Evolutionary conservation across 2,888 invertebrate genomes (phyloP).

Genomic region (Acrocyrtus sp.): DNA sequence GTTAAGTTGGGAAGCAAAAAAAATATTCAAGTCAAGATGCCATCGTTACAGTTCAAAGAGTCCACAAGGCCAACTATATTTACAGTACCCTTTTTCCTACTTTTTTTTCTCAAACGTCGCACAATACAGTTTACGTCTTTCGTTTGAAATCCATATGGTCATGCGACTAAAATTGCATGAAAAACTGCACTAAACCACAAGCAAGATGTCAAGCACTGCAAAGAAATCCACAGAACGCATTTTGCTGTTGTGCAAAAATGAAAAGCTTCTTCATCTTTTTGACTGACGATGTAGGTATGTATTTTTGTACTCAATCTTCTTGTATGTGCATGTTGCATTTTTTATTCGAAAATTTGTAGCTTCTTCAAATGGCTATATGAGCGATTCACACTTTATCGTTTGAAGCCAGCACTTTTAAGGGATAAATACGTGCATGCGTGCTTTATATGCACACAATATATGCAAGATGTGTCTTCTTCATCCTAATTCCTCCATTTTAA

Average conservation of each 20-base stretch:
- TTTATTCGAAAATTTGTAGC: too few relatives aligned
- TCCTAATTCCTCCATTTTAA: constrained; percentile 5
- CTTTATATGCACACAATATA: not conserved
- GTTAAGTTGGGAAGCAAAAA: constrained; percentile 13
- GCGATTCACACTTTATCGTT: too few relatives aligned
- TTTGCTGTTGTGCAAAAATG: constrained; percentile 9
- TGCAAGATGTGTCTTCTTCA: constrained; percentile 3
- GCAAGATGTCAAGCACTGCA: constrained; percentile 23
- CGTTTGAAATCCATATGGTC: constrained; percentile 38
- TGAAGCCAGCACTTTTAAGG: too few relatives aligned
- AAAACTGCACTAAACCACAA: constrained; percentile 46
- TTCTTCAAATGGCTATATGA: too few relatives aligned
- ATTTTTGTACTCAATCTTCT: too few relatives aligned
- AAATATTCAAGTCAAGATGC: constrained; percentile 10
- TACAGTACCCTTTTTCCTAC: constrained; percentile 19
- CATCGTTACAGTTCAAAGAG: constrained; percentile 41
- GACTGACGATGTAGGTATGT: too few relatives aligned
- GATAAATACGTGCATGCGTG: too few relatives aligned
- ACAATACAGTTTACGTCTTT: too few relatives aligned
- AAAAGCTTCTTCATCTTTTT: too few relatives aligned
- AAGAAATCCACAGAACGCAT: not conserved
- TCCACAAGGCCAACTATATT: constrained; percentile 39
- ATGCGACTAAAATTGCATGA: constrained; percentile 33
- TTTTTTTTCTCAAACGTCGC: not conserved
- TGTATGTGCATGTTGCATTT: too few relatives aligned